phyloP scores from a whole-genome alignment of 2,113 vertebrate species.

The Gambusia affinis region DNA sequence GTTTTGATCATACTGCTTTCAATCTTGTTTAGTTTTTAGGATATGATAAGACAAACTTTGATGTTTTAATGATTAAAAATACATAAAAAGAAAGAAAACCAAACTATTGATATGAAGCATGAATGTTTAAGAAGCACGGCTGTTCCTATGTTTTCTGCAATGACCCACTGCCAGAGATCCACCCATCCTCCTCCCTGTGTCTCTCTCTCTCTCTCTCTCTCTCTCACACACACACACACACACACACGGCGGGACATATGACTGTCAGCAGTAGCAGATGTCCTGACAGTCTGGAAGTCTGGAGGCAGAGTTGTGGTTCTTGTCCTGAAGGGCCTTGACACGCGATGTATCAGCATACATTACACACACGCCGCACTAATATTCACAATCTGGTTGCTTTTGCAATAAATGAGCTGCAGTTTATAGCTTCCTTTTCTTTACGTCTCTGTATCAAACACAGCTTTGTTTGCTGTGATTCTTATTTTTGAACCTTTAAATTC shows the following conservation, averaged over 20 bases:
- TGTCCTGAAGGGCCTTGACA: conserved; percentile 77
- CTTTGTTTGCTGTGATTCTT: background rate
- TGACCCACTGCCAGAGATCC: conserved; percentile 63
- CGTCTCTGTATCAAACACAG: background rate
- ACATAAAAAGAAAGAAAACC: background rate
- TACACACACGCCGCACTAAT: conserved; percentile 61
- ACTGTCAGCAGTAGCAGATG: conserved; percentile 81
- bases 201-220: conserved; percentile 14
- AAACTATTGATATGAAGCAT: conserved; percentile 52
- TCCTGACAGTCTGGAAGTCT: conserved; percentile 80
- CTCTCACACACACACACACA: conserved; percentile 30
- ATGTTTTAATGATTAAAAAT: conserved; percentile 21
- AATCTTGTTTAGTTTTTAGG: background rate
- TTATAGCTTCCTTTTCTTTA: background rate
- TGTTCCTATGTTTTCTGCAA: conserved; percentile 63
- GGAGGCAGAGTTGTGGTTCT: conserved; percentile 69
- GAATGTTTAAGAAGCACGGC: conserved; percentile 70
- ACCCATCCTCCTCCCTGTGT: conserved; percentile 25
- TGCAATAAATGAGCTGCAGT: conserved; percentile 2
- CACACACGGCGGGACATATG: conserved; percentile 65
- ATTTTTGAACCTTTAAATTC: background rate
- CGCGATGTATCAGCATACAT: conserved; percentile 75
- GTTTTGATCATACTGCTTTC: too few relatives aligned
- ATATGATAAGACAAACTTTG: conserved; percentile 9
- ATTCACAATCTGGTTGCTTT: conserved; percentile 20